phyloP scores from a whole-genome alignment of 2,888 invertebrate genomes.

The Hirtodrosophila confusa region DNA sequence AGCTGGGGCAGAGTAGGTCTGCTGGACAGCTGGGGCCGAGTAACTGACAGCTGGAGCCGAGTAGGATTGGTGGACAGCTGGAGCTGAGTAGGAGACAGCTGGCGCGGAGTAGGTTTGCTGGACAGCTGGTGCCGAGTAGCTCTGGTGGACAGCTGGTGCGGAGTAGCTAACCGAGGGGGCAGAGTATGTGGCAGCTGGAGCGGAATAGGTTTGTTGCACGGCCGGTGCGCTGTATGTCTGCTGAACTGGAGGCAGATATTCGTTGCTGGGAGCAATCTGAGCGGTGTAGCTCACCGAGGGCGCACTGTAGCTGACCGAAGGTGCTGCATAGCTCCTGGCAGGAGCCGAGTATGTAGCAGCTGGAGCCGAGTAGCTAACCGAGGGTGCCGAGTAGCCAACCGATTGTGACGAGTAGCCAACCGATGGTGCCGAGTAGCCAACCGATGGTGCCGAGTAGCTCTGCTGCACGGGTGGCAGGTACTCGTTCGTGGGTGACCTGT shows the following conservation, averaged over 20 bases:
- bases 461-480: slow-evolving; percentile 76
- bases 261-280: slow-evolving; percentile 42
- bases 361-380: slow-evolving; percentile 36
- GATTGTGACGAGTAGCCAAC: slow-evolving; percentile 45
- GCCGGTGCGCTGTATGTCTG: slow-evolving; percentile 58
- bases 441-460: slow-evolving; percentile 41
- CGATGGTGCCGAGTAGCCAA: slow-evolving; percentile 23
- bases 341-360: slow-evolving; percentile 48
- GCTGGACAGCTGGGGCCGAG: slow-evolving; percentile 29
- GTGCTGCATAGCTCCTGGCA: slow-evolving; percentile 26
- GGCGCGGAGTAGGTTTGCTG: slow-evolving; percentile 51
- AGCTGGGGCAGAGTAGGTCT: slow-evolving; percentile 49
- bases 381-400: slow-evolving; percentile 45
- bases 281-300: slow-evolving; percentile 48
- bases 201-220: slow-evolving; percentile 46
- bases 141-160: slow-evolving; percentile 47
- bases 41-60: slow-evolving; percentile 48
- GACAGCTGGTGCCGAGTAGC: slow-evolving; percentile 53
- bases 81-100: slow-evolving; percentile 43
- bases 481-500: slow-evolving; percentile 61
- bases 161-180: slow-evolving; percentile 56
- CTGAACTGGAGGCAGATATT: slow-evolving; percentile 46
- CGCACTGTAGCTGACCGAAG: slow-evolving; percentile 54
- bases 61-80: slow-evolving; percentile 51
- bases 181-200: slow-evolving; percentile 45